phyloP scores from a whole-genome alignment of 2,797 vertebrate species.

The Sebastes hopkinsi region DNA sequence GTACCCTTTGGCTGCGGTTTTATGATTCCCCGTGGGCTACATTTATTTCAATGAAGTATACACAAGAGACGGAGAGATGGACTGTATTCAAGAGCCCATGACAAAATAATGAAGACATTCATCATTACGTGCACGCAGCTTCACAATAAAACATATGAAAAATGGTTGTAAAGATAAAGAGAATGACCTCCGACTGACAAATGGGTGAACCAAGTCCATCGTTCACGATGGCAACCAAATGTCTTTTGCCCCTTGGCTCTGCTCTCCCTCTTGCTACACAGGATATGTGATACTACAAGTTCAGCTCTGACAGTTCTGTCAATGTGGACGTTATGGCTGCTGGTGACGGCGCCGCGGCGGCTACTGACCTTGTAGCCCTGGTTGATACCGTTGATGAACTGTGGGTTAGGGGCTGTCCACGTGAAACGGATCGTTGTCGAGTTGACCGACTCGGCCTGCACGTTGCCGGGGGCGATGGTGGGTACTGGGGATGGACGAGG shows the following conservation, averaged over 20 bases:
- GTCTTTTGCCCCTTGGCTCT: conserved; percentile 40
- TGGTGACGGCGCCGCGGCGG: background rate
- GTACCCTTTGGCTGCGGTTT: conserved; percentile 4
- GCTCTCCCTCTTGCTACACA: conserved; percentile 3
- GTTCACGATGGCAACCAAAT: conserved; percentile 36
- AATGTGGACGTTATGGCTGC: conserved; percentile 17
- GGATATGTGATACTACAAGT: conserved; percentile 38
- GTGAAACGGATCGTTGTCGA: conserved; percentile 95
- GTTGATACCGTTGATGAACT: conserved; percentile 99
- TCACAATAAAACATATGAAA: conserved; percentile 52
- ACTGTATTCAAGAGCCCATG: conserved; percentile 37
- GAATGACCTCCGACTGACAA: conserved; percentile 61
- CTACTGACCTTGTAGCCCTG: conserved; percentile 96
- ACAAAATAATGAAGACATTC: conserved; percentile 71
- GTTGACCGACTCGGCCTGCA: conserved; percentile 92
- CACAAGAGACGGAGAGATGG: conserved; percentile 33
- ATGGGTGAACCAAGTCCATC: conserved; percentile 48
- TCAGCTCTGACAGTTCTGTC: conserved; percentile 54
- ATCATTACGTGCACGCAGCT: conserved; percentile 43
- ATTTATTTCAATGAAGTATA: conserved; percentile 33
- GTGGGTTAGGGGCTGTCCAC: conserved; percentile 96
- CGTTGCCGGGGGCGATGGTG: conserved; percentile 92
- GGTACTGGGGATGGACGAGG: conserved; percentile 83
- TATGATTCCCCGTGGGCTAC: conserved; percentile 30
- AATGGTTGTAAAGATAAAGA: conserved; percentile 54